Percentiles rank a stretch among this genome's conserved stretches.
Conservation (phyloP, 1,140 invertebrate species). For the Drosophila azteca region DNA sequence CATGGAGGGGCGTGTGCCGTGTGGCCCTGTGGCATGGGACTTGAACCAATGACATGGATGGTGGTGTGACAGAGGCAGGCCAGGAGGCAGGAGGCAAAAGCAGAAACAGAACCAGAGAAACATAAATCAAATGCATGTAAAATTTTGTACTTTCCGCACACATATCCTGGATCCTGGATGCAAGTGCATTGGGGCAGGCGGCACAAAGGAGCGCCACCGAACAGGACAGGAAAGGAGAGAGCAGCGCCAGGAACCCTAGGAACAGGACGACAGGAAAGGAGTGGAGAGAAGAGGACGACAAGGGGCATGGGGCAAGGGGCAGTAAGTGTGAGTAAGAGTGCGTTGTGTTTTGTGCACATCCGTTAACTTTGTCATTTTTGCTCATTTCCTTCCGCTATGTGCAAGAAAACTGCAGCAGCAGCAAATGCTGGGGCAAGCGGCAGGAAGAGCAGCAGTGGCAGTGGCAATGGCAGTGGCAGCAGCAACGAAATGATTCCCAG, state of each 20-base stretch:
- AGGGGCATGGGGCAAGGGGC: not conserved
- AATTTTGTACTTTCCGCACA: slow-evolving; percentile 80
- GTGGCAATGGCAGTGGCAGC: not conserved
- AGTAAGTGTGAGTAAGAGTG: slow-evolving; percentile 45
- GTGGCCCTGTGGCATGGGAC: slow-evolving; percentile 18
- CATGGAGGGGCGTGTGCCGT: not conserved
- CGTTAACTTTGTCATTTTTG: slow-evolving; percentile 83
- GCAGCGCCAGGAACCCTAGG: not conserved
- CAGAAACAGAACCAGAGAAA: slow-evolving; percentile 28
- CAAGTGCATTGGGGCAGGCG: slow-evolving; percentile 62
- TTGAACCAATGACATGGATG: slow-evolving; percentile 49
- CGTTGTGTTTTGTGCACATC: slow-evolving; percentile 80
- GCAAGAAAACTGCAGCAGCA: slow-evolving; percentile 68
- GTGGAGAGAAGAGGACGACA: not conserved
- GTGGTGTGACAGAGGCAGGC: slow-evolving; percentile 34
- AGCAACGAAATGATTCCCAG: slow-evolving; percentile 75
- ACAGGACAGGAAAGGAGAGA: too few species aligned
- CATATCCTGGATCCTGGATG: slow-evolving; percentile 73
- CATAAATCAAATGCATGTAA: slow-evolving; percentile 82
- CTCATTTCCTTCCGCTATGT: slow-evolving; percentile 79
- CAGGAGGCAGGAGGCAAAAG: slow-evolving; percentile 7
- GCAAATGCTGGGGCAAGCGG: slow-evolving; percentile 52
- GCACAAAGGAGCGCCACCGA: slow-evolving; percentile 16
- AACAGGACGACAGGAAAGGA: slow-evolving; percentile 21
- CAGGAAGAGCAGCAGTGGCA: slow-evolving; percentile 36